A percentile compares a stretch with the other conserved stretches of the same genome.
phyloP scores from a whole-genome alignment of 2,888 invertebrate genomes.

The Zaprionus bogoriensis region DNA sequence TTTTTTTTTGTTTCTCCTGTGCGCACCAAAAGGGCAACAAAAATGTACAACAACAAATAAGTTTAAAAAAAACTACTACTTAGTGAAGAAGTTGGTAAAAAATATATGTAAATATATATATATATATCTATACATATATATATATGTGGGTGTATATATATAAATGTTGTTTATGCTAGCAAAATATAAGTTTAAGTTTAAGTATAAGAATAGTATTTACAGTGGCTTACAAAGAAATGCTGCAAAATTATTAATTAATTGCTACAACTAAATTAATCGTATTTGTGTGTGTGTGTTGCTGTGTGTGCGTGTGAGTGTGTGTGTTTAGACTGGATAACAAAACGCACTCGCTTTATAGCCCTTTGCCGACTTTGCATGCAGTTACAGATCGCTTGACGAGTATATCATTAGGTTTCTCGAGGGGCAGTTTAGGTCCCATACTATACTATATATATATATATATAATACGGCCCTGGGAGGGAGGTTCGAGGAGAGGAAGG shows the following conservation, averaged over 20 bases:
- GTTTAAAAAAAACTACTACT: conserved; percentile 52
- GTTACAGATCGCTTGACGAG: conserved; percentile 13
- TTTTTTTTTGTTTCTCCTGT: conserved; percentile 13
- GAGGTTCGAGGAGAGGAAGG: background rate
- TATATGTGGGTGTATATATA: conserved; percentile 4
- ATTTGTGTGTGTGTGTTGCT: background rate
- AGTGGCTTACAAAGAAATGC: conserved; percentile 46
- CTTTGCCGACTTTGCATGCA: conserved; percentile 56
- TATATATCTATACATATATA: conserved; percentile 2
- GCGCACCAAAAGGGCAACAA: conserved; percentile 46
- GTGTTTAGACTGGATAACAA: conserved; percentile 59
- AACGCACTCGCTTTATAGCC: conserved; percentile 19
- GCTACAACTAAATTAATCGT: conserved; percentile 25
- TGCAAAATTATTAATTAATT: conserved; percentile 39
- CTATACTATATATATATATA: no score
- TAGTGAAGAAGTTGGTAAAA: conserved; percentile 36
- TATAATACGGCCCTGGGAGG: conserved; percentile 43
- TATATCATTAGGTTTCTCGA: conserved; percentile 3
- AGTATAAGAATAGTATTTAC: conserved; percentile 25
- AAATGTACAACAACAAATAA: conserved; percentile 54
- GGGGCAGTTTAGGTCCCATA: conserved; percentile 11
- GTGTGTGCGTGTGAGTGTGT: conserved; percentile 3
- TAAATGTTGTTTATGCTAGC: no score
- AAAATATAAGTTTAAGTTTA: conserved; percentile 3
- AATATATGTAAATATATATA: conserved; percentile 6